Conservation (phyloP, 2,888 invertebrate genomes). For the Phortica magna region DNA sequence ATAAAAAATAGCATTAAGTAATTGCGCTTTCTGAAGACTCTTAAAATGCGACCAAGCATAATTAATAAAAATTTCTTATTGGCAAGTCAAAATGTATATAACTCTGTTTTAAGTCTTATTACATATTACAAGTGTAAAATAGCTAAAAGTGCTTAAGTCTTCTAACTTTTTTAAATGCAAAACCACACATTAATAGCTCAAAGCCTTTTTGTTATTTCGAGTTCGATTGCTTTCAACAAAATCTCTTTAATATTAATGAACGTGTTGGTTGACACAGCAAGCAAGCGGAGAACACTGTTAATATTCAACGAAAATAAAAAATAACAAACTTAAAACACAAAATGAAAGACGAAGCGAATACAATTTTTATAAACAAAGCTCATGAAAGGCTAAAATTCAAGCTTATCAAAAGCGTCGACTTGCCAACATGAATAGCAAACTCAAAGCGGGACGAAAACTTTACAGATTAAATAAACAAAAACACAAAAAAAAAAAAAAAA, state of each 20-base stretch:
- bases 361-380: neutral
- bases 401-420: neutral
- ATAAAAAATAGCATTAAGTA: too few relatives aligned
- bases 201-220: too few relatives aligned
- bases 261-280: neutral
- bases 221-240: neutral
- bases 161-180: too few relatives aligned
- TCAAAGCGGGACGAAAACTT: neutral
- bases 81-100: too few relatives aligned
- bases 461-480: constrained; percentile 1
- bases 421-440: constrained; percentile 18
- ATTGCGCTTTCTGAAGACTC: too few relatives aligned
- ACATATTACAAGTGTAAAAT: too few relatives aligned
- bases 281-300: neutral
- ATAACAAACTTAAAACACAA: neutral
- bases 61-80: too few relatives aligned
- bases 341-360: neutral
- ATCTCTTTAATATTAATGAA: neutral
- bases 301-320: neutral
- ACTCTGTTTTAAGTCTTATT: too few relatives aligned
- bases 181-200: too few relatives aligned
- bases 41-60: too few relatives aligned
- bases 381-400: constrained; percentile 16
- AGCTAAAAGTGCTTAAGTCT: too few relatives aligned
- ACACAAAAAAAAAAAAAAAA: too few relatives aligned